Evolutionary conservation across 2,888 invertebrate genomes (phyloP).

Genomic region (Mythimna loreyi): DNA sequence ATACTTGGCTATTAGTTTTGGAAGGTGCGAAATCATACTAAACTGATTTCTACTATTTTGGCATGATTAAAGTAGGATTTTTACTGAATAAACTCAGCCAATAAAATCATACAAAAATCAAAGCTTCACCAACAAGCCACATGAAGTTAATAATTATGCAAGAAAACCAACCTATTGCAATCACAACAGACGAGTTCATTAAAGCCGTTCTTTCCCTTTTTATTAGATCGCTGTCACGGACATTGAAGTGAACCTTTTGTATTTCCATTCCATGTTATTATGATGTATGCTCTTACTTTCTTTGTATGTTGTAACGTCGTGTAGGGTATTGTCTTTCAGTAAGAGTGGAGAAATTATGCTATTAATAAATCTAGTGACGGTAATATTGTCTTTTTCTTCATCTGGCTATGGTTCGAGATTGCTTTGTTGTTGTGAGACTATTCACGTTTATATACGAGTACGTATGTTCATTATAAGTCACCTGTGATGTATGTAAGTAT

Average conservation of each 20-base stretch:
- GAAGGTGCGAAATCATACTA: too few relatives aligned
- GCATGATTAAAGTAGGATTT: too few relatives aligned
- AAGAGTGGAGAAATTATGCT: conserved; percentile 18
- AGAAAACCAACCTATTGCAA: background rate
- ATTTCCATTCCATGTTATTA: background rate
- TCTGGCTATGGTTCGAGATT: background rate
- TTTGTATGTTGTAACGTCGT: conserved; percentile 12
- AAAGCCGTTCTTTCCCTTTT: background rate
- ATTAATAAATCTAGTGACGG: conserved; percentile 35
- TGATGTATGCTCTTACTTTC: conserved; percentile 10
- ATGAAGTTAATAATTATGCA: background rate
- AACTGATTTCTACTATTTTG: too few relatives aligned
- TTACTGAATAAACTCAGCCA: background rate
- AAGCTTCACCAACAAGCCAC: background rate
- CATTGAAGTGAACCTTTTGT: conserved; percentile 24
- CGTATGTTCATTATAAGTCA: too few relatives aligned
- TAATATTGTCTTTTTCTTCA: conserved; percentile 28
- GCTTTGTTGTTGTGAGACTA: conserved; percentile 10
- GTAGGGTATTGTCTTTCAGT: conserved; percentile 24
- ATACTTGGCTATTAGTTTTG: too few relatives aligned
- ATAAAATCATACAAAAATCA: background rate
- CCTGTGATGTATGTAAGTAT: too few relatives aligned
- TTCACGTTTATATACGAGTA: too few relatives aligned
- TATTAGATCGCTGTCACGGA: background rate
- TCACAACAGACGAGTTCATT: background rate